Conservation (phyloP, 2,888 invertebrate species). For the Esperia sulphurella region DNA sequence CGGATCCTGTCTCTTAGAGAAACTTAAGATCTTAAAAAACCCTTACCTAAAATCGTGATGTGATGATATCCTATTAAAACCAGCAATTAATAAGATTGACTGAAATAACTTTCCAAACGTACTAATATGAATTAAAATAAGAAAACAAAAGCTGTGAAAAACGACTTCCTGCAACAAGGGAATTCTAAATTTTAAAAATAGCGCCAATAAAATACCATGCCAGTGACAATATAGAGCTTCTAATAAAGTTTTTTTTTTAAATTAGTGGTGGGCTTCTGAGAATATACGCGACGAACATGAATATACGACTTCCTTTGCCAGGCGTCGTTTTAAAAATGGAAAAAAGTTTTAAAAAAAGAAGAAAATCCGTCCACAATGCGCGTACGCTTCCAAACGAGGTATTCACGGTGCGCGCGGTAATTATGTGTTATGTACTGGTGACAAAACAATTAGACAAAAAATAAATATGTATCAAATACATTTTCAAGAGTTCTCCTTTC, state of each 20-base stretch:
- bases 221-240: conserved; percentile 21
- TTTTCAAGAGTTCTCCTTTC: not conserved
- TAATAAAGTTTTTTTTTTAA: conserved; percentile 51
- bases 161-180: conserved; percentile 55
- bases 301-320: conserved; percentile 63
- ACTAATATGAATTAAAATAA: conserved; percentile 9
- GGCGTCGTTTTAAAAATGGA: conserved; percentile 52
- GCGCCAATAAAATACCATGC: conserved; percentile 50
- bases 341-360: conserved; percentile 48
- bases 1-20: no score
- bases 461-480: not conserved
- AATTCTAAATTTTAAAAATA: conserved; percentile 47
- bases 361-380: conserved; percentile 54
- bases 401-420: conserved; percentile 49
- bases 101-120: not conserved
- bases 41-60: no score
- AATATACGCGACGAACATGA: conserved; percentile 24
- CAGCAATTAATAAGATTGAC: not conserved
- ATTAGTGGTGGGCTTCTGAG: conserved; percentile 50
- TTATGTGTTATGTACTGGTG: conserved; percentile 53
- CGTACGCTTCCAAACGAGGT: conserved; percentile 56
- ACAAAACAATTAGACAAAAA: conserved; percentile 21
- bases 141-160: conserved; percentile 37
- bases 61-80: no score
- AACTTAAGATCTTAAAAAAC: no score